A percentile compares a stretch with the other conserved stretches of the same genome.
Conservation (phyloP, 2,888 invertebrate genomes). For the Lepidocyrtoides sp. region DNA sequence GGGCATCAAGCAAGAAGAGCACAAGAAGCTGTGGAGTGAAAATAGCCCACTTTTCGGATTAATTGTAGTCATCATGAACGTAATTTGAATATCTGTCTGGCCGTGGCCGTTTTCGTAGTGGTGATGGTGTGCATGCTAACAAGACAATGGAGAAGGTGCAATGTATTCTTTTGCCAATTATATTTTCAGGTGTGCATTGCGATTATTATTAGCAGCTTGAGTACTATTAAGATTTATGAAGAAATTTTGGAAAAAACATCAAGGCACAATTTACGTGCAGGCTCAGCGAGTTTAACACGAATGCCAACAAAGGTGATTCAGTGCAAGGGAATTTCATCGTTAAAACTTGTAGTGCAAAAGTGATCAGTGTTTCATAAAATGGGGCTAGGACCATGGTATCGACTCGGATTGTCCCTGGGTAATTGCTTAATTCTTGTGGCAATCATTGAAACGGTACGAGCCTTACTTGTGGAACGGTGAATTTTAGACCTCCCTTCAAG, state of each 20-base stretch:
- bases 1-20: constrained; percentile 64
- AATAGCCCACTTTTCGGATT: constrained; percentile 74
- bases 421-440: constrained; percentile 80
- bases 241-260: neutral
- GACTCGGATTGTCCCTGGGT: constrained; percentile 77
- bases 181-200: constrained; percentile 72
- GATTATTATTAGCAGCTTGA: constrained; percentile 12
- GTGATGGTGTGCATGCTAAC: constrained; percentile 60
- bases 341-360: constrained; percentile 20
- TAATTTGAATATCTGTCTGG: constrained; percentile 74
- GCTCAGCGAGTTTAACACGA: neutral
- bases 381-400: constrained; percentile 79
- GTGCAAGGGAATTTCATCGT: constrained; percentile 33
- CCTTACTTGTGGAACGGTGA: constrained; percentile 3
- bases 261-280: neutral
- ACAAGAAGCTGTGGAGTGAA: constrained; percentile 44
- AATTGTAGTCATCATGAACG: constrained; percentile 72
- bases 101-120: constrained; percentile 23
- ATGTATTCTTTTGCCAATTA: constrained; percentile 62
- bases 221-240: constrained; percentile 39
- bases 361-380: constrained; percentile 65
- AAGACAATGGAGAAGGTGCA: constrained; percentile 64
- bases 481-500: constrained; percentile 15
- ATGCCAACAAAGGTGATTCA: neutral
- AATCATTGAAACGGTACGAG: constrained; percentile 78